Base-by-base conservation (phyloP, 2,888 invertebrate genomes). In the Hydrotaea cyrtoneurina region DNA sequence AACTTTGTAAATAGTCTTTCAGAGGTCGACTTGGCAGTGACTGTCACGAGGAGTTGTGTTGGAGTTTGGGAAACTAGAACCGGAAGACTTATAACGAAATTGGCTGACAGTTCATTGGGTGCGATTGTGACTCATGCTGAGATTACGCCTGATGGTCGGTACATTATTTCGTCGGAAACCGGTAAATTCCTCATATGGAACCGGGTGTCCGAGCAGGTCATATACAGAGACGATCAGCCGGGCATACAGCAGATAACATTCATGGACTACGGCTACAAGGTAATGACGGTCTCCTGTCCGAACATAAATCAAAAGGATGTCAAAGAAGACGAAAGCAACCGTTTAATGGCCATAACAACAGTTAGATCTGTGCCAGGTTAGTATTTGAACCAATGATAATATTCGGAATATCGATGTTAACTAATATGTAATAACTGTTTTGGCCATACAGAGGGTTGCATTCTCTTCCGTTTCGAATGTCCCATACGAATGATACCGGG, bases 111-210 rank as follows among this genome's bases (percentile, higher is more conserved):
- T 86, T 97, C 98, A 0, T 93, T 98, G 2, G 98, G 98, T 0
- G 98, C 98, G 8, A 98, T 98, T 87, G 97, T 99, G 0, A 98
- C 98, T 0, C 97, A 98, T 87, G 98, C 98, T 0, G 94, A 95
- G 69, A 96, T 98, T 71, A 98, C 98, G 0, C 95, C 96, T 0
- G 95, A 95, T 89, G 98, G 97, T 31, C 96, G 95, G 8, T 92
- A 96, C 88, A 97, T 98, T 0, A 94, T 98, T 15, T 97, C 98
- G 0, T 96, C 97, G 0, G 99, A 99, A 90, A 98, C 98, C 0
- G 98, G 98, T 0, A 96, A 97, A 90, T 94, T 98, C 46, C 93
- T 98, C 0, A 95, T 98, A 83, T 98, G 98, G 98, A 96, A 97
- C 89, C 93, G 96, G 82, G 93, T 95, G 79, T 94, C 95, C 0